phyloP scores from a whole-genome alignment of 2,113 vertebrate species.

The Myrmophylax atrothorax region DNA sequence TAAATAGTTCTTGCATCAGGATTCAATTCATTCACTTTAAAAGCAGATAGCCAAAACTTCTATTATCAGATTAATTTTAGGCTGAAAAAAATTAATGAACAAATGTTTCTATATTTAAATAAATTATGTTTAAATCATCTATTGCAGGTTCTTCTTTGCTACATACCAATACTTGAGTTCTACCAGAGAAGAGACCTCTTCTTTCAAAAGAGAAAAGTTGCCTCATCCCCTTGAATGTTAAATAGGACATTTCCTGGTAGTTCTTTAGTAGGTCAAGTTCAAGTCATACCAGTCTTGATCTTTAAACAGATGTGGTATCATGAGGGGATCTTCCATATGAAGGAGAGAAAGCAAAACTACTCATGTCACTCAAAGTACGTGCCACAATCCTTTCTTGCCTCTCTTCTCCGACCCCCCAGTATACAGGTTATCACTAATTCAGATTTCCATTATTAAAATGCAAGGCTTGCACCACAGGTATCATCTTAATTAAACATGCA shows the following conservation, averaged over 20 bases:
- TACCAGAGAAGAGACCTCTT: not conserved
- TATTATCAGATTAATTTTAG: not conserved
- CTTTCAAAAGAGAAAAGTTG: not conserved
- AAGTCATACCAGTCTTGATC: not conserved
- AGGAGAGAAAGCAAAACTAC: not conserved
- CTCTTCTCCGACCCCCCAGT: accelerated
- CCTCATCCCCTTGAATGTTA: not conserved
- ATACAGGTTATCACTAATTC: not conserved
- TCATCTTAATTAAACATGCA: not conserved
- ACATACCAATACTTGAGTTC: not conserved
- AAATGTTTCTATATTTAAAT: not conserved
- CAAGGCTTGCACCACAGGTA: not conserved
- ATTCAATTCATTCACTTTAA: not conserved
- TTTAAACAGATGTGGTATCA: not conserved
- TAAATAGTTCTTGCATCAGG: not conserved
- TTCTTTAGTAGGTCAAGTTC: not conserved
- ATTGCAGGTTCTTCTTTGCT: not conserved
- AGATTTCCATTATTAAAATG: not conserved
- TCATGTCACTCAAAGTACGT: not conserved
- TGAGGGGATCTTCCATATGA: not conserved
- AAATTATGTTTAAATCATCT: not conserved
- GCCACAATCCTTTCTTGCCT: not conserved
- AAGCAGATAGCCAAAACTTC: not conserved
- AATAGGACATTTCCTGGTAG: not conserved
- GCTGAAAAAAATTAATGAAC: not conserved